These are phyloP conservation scores for Eulithis prunata DNA, from an alignment of 2,888 invertebrate species.

Conservation along the genomic window DNA sequence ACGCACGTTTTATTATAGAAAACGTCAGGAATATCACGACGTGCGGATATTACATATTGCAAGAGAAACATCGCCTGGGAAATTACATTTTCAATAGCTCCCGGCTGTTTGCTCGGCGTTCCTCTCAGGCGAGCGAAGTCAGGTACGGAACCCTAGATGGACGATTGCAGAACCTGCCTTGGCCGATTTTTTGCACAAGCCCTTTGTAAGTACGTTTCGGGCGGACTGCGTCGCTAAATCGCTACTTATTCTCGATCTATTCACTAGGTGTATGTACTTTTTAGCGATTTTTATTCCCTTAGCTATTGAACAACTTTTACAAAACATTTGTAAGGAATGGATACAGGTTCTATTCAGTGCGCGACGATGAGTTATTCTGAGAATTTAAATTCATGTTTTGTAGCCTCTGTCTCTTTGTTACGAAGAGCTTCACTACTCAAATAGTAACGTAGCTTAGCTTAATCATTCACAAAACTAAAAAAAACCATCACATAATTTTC, in stretches of 20 bases:
- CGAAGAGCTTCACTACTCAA: constrained; percentile 1
- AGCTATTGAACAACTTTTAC: constrained; percentile 1
- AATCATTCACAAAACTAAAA: constrained; percentile 13
- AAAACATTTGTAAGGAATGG: constrained; percentile 15
- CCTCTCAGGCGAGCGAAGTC: constrained; percentile 6
- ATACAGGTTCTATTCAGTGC: constrained; percentile 22
- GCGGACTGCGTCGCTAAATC: constrained; percentile 11
- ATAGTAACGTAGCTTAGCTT: constrained; percentile 9
- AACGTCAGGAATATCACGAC: constrained; percentile 10
- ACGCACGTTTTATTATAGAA: constrained; percentile 16
- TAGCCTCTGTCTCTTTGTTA: neutral
- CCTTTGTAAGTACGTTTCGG: constrained; percentile 18
- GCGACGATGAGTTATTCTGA: constrained; percentile 10
- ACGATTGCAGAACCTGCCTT: constrained; percentile 3
- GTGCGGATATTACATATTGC: constrained; percentile 14
- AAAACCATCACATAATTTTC: too few relatives aligned
- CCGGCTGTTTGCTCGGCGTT: constrained; percentile 15
- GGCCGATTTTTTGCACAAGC: constrained; percentile 17
- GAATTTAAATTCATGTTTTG: constrained; percentile 9
- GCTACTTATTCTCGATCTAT: constrained; percentile 19
- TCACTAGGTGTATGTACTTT: neutral
- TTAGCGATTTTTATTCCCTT: constrained; percentile 1
- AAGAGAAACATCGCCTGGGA: constrained; percentile 22
- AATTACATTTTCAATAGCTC: constrained; percentile 20
- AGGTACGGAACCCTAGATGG: constrained; percentile 14